Evolutionary conservation across 2,888 invertebrate species (phyloP).

Genomic region (Acanthosoma haemorrhoidale): DNA sequence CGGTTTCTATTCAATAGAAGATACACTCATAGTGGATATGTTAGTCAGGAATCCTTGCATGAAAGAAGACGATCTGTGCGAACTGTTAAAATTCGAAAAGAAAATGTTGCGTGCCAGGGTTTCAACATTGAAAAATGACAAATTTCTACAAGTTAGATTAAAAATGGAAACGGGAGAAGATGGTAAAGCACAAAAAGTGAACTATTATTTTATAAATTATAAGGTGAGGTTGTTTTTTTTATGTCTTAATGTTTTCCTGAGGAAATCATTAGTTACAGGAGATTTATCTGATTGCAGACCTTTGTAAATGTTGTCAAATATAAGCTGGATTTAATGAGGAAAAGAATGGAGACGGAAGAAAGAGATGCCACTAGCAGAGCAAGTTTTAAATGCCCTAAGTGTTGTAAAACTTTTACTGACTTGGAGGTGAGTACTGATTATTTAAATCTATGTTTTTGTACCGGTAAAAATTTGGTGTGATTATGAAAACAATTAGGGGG

Average conservation of each 20-base stretch:
- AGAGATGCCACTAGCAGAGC: conserved; percentile 90
- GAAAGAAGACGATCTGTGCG: conserved; percentile 87
- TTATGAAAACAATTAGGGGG: too few relatives aligned
- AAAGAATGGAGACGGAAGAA: conserved; percentile 92
- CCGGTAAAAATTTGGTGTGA: too few relatives aligned
- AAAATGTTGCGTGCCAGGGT: conserved; percentile 88
- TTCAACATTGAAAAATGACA: conserved; percentile 80
- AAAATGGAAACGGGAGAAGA: conserved; percentile 93
- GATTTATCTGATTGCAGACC: conserved; percentile 49
- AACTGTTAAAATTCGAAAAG: conserved; percentile 85
- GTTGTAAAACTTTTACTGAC: conserved; percentile 91
- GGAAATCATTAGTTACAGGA: not conserved
- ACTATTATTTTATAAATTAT: conserved; percentile 96
- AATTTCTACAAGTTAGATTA: conserved; percentile 85
- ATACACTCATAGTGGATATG: conserved; percentile 92
- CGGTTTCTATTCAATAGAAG: conserved; percentile 91
- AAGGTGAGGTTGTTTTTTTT: conserved; percentile 51
- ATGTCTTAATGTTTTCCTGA: not conserved
- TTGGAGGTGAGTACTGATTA: conserved; percentile 78
- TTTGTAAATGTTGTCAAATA: conserved; percentile 98
- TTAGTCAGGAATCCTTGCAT: conserved; percentile 92
- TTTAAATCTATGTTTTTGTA: too few relatives aligned
- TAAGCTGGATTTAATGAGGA: conserved; percentile 91
- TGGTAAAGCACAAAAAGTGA: conserved; percentile 91
- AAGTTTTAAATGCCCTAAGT: conserved; percentile 88